Evolutionary conservation across 1,140 invertebrate species (phyloP).

Genomic region (Euglossa dilemma): DNA sequence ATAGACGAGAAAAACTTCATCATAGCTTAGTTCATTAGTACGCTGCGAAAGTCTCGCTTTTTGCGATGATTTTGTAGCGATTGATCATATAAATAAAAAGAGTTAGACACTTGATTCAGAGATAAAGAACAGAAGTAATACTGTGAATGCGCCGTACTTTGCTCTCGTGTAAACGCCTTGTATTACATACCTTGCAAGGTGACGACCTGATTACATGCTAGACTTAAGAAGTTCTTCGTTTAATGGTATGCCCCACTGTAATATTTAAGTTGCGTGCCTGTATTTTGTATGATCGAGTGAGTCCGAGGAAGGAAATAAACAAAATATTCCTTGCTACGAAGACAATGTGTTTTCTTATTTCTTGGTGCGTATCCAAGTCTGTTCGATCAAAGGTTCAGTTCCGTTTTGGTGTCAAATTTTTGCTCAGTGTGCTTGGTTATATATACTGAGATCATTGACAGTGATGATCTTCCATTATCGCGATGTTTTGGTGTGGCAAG

Average conservation of each 20-base stretch:
- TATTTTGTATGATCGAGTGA: slow-evolving; percentile 82
- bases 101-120: slow-evolving; percentile 42
- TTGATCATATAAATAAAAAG: slow-evolving; percentile 36
- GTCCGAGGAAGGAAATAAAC: slow-evolving; percentile 79
- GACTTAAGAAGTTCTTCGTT: slow-evolving; percentile 57
- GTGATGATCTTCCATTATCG: slow-evolving; percentile 60
- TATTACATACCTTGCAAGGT: slow-evolving; percentile 50
- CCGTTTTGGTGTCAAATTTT: slow-evolving; percentile 85
- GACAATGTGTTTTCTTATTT: slow-evolving; percentile 82
- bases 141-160: slow-evolving; percentile 49
- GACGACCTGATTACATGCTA: slow-evolving; percentile 62
- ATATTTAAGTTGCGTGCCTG: slow-evolving; percentile 81
- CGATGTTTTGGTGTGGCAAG: slow-evolving; percentile 84
- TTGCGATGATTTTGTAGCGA: slow-evolving; percentile 26
- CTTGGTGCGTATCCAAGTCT: slow-evolving; percentile 83
- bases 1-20: slow-evolving; percentile 45
- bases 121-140: slow-evolving; percentile 40
- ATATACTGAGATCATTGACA: slow-evolving; percentile 63
- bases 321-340: slow-evolving; percentile 81
- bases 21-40: slow-evolving; percentile 46
- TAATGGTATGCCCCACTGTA: slow-evolving; percentile 67
- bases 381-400: slow-evolving; percentile 84
- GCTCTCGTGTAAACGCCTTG: slow-evolving; percentile 50
- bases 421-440: slow-evolving; percentile 85
- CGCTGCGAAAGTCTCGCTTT: background rate